Percentiles rank a stretch among this genome's conserved stretches.
phyloP scores from a whole-genome alignment of 2,797 vertebrate genomes.

The Phrynocephalus forsythii region DNA sequence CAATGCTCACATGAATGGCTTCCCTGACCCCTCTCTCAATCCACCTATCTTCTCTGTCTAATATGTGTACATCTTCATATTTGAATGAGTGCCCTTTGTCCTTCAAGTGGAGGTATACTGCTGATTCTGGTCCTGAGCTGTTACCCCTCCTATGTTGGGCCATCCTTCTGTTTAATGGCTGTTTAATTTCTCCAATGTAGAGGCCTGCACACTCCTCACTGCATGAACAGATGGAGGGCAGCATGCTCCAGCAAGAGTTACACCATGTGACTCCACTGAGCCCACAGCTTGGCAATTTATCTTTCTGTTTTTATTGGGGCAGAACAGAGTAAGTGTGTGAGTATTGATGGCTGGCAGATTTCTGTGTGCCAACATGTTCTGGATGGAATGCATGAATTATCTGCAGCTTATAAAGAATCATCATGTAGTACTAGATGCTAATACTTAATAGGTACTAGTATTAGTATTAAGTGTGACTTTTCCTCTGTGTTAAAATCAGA shows the following conservation, averaged over 20 bases:
- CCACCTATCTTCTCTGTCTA: too few relatives aligned
- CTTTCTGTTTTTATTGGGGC: neutral
- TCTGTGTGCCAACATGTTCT: neutral
- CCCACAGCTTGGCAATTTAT: neutral
- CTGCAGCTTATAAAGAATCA: conserved; percentile 42
- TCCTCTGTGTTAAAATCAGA: conserved; percentile 1
- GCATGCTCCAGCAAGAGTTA: neutral
- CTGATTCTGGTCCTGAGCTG: too few relatives aligned
- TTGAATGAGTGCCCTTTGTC: too few relatives aligned
- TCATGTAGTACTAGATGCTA: conserved; percentile 28
- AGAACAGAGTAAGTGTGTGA: neutral
- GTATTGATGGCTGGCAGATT: neutral
- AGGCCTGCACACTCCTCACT: neutral
- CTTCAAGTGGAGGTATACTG: too few relatives aligned
- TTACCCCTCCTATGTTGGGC: too few relatives aligned
- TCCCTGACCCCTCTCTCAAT: too few relatives aligned
- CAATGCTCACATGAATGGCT: too few relatives aligned
- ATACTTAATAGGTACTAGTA: conserved; percentile 33
- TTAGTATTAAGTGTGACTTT: conserved; percentile 28
- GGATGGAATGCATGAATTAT: conserved; percentile 1
- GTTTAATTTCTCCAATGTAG: too few relatives aligned
- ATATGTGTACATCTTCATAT: too few relatives aligned
- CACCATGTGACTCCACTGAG: neutral
- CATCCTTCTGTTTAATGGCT: too few relatives aligned
- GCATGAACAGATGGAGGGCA: neutral